Evolutionary conservation across 2,797 vertebrate species (phyloP).

Genomic region (Atherinosoma microstoma): DNA sequence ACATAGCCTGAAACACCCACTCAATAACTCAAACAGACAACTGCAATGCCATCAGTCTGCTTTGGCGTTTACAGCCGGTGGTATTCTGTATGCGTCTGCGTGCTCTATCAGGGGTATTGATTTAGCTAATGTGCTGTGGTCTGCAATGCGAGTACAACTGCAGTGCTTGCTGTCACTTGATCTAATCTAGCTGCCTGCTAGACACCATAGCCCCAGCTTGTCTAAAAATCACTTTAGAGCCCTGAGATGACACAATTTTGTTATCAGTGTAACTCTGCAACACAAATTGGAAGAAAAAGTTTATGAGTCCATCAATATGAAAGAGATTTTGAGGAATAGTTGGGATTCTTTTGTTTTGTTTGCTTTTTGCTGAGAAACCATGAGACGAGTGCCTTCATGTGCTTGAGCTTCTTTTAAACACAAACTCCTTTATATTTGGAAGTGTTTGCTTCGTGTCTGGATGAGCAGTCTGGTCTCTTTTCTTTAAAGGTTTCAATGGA

Average conservation of each 20-base stretch:
- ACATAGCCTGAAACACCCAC: conserved; percentile 60
- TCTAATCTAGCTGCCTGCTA: conserved; percentile 60
- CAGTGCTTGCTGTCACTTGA: conserved; percentile 74
- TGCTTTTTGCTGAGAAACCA: too few species aligned
- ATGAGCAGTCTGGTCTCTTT: not conserved
- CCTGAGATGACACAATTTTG: conserved; percentile 50
- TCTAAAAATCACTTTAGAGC: conserved; percentile 65
- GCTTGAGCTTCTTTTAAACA: not conserved
- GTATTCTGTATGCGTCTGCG: conserved; percentile 33
- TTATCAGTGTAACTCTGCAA: conserved; percentile 44
- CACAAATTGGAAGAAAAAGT: conserved; percentile 11
- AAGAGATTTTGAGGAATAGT: not conserved
- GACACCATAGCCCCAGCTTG: conserved; percentile 67
- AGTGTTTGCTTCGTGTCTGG: not conserved
- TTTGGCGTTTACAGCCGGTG: conserved; percentile 41
- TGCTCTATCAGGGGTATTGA: conserved; percentile 59
- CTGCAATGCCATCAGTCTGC: conserved; percentile 63
- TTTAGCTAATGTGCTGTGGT: conserved; percentile 75
- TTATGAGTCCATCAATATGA: not conserved
- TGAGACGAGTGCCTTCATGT: too few species aligned
- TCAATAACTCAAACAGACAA: conserved; percentile 68
- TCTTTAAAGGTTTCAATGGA: not conserved
- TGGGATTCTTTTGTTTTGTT: not conserved
- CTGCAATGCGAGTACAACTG: conserved; percentile 76
- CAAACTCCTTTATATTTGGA: not conserved